These are phyloP conservation scores for Oopsacas minuta DNA, from an alignment of 37 sponge, comb jelly and placozoan species.

Conservation along the genomic window DNA sequence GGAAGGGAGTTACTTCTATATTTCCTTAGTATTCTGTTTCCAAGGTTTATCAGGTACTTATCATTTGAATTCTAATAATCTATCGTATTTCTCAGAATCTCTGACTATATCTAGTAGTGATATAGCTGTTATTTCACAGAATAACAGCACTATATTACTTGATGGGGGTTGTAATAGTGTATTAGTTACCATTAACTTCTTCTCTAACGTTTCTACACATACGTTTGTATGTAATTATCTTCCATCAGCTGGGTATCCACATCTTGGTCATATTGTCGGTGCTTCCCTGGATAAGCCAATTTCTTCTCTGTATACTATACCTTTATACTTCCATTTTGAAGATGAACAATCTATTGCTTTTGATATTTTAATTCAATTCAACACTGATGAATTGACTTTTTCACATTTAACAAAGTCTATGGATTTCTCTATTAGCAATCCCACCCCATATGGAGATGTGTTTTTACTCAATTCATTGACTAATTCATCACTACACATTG, in stretches of 20 bases:
- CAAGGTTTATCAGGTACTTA: not conserved
- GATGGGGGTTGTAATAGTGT: not conserved
- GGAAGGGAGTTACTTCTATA: not conserved
- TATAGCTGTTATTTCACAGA: not conserved
- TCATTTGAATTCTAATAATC: not conserved
- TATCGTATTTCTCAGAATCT: not conserved
- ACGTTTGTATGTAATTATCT: not conserved
- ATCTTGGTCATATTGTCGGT: not conserved
- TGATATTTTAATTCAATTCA: not conserved
- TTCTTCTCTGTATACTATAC: not conserved
- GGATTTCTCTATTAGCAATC: not conserved
- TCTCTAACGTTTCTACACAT: not conserved
- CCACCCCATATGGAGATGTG: not conserved
- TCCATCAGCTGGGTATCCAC: not conserved
- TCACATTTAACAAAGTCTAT: not conserved
- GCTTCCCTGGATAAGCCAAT: not conserved
- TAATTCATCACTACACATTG: not conserved
- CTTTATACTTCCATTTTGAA: not conserved
- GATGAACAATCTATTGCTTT: not conserved
- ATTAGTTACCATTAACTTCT: not conserved
- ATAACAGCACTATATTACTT: not conserved
- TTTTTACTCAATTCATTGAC: not conserved
- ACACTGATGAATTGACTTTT: not conserved
- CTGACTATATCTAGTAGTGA: not conserved
- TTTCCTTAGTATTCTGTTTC: not conserved